These are phyloP conservation scores for Salvelinus alpinus DNA, from an alignment of 2,113 vertebrate species.

Conservation along the genomic window DNA sequence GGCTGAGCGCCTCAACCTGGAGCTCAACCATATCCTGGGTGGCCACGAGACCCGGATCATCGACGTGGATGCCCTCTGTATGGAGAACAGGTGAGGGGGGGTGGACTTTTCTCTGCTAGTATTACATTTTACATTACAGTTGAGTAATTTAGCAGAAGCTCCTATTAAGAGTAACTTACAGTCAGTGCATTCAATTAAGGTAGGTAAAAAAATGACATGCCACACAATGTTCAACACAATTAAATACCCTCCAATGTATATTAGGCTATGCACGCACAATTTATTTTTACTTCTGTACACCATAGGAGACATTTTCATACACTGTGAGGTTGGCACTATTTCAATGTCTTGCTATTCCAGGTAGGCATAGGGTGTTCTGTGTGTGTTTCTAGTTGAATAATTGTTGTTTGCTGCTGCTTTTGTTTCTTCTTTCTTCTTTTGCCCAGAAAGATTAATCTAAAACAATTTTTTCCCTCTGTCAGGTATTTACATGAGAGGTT, in stretches of 20 bases:
- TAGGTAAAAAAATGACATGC: too few relatives aligned
- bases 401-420: background rate
- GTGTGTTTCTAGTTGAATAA: background rate
- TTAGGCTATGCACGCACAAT: too few relatives aligned
- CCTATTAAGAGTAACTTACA: background rate
- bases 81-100: conserved; percentile 87
- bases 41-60: conserved; percentile 87
- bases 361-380: background rate
- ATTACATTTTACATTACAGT: too few relatives aligned
- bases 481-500: conserved; percentile 95
- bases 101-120: background rate
- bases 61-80: conserved; percentile 91
- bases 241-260: too few relatives aligned
- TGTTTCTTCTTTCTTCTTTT: too few relatives aligned
- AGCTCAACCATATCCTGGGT: conserved; percentile 91
- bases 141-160: too few relatives aligned
- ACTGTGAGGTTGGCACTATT: background rate
- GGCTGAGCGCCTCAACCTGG: conserved; percentile 88
- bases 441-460: background rate
- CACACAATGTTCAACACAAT: too few relatives aligned
- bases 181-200: too few relatives aligned
- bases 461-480: conserved; percentile 36
- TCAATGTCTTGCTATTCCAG: background rate
- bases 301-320: too few relatives aligned
- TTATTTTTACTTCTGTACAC: too few relatives aligned